Evolutionary conservation across 2,888 invertebrate genomes (phyloP), one percentile per base, ranked within the genome.

Genomic region (Blastobasis lacticolella): DNA sequence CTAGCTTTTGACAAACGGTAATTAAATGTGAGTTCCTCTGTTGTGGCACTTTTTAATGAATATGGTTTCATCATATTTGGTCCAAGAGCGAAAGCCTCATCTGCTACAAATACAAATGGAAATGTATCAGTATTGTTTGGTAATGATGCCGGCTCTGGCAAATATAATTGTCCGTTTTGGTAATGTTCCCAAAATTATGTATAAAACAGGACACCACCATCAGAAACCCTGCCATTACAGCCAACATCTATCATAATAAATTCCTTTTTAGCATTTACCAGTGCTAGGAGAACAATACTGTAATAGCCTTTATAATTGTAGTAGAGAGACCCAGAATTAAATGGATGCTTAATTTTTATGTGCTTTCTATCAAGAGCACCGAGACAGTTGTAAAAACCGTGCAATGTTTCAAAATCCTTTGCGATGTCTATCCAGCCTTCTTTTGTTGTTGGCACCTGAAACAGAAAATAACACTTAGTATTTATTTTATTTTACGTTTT

Each of bases 21-120:
- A 47, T 47, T 38, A 47, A 38, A 47, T 47, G 47, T 47, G 37
- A 47, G 47, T 47, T 47, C 47, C 38, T 47, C 38, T 47, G 6
- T 40, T 40, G 40, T 40, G 40, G 40, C 40, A 51, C 8, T 40
- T 40, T 38, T 45, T 52, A 6, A 8, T 6, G 47, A 37, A n/a
- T 47, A 47, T 5, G 47, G 38, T 47, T 47, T 47, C 45, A 47
- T 47, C 47, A 47, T 38, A 47, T 38, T 47, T 38, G 44, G 44
- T 5, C 44, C 44, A 44, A 44, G 44, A n/a, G 44, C 44, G 44
- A 44, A 44, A 44, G 47, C 47, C 47, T 47, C 47, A 38, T 47
- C 47, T 47, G 47, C 47, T 47, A 38, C 38, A 47, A 47, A 38
- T 47, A 47, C 47, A 47, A 47, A 47, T 47, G 47, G 38, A 47